These are phyloP conservation scores for Lepisosteus oculatus DNA, from an alignment of 2,113 vertebrate genomes.

Conservation along the genomic window DNA sequence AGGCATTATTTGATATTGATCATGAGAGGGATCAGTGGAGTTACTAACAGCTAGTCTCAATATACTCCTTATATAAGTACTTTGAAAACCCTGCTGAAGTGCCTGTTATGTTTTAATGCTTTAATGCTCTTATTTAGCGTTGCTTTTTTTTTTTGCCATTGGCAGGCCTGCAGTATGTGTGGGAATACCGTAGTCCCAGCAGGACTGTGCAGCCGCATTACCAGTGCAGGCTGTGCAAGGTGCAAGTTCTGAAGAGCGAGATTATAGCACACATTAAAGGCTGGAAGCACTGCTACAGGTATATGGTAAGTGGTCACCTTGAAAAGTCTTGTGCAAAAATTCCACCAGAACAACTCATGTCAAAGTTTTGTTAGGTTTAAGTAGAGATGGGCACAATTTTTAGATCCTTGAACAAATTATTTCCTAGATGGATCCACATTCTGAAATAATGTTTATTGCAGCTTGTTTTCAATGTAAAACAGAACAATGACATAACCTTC, in stretches of 20 bases:
- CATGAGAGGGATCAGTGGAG: neutral
- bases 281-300: constrained; percentile 67
- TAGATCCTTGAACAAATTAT: neutral
- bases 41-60: neutral
- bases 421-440: neutral
- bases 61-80: neutral
- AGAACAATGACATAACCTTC: too few species aligned
- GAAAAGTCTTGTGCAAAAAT: neutral
- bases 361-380: neutral
- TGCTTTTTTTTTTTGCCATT: neutral
- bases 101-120: neutral
- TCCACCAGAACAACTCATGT: neutral
- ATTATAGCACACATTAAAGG: constrained; percentile 64
- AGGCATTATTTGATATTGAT: neutral
- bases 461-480: too few species aligned
- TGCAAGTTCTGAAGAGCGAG: constrained; percentile 60
- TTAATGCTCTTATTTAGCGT: neutral
- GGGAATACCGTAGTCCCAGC: constrained; percentile 72
- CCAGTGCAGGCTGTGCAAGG: constrained; percentile 66
- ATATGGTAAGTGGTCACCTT: constrained; percentile 48
- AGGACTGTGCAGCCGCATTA: constrained; percentile 68
- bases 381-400: neutral
- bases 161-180: constrained; percentile 69
- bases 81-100: neutral
- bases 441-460: neutral